Conservation (phyloP, 1,140 invertebrate species). For the Geopemphigus sp. region DNA sequence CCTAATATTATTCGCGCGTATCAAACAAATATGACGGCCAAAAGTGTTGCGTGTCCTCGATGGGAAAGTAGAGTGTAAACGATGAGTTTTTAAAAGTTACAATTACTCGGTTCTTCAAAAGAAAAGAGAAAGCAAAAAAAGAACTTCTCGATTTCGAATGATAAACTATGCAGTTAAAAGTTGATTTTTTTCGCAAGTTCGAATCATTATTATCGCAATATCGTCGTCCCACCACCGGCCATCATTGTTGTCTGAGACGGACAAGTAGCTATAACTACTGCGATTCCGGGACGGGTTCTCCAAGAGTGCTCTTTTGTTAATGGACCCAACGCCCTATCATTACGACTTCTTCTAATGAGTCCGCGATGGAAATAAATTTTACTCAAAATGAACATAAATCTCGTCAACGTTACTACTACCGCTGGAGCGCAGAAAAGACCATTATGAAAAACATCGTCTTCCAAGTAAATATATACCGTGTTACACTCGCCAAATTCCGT, state of each 20-base stretch:
- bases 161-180: background rate
- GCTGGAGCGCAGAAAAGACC: background rate
- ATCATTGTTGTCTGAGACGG: background rate
- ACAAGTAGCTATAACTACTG: background rate
- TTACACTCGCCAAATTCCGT: background rate
- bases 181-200: background rate
- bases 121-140: no score
- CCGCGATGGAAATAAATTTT: slow-evolving; percentile 16
- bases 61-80: background rate
- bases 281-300: background rate
- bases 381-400: slow-evolving; percentile 24
- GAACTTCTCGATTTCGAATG: background rate
- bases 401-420: background rate
- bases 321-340: slow-evolving; percentile 22
- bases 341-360: slow-evolving; percentile 28
- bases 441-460: background rate
- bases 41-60: no score
- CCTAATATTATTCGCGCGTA: no score
- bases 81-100: background rate
- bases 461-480: background rate
- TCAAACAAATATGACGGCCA: no score
- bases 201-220: background rate
- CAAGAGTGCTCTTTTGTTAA: slow-evolving; percentile 13
- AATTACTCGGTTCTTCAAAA: background rate
- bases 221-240: background rate